Evolutionary conservation across 1,140 invertebrate species (phyloP), one percentile per base, ranked within the genome.

Genomic region (Palaemon carinicauda): DNA sequence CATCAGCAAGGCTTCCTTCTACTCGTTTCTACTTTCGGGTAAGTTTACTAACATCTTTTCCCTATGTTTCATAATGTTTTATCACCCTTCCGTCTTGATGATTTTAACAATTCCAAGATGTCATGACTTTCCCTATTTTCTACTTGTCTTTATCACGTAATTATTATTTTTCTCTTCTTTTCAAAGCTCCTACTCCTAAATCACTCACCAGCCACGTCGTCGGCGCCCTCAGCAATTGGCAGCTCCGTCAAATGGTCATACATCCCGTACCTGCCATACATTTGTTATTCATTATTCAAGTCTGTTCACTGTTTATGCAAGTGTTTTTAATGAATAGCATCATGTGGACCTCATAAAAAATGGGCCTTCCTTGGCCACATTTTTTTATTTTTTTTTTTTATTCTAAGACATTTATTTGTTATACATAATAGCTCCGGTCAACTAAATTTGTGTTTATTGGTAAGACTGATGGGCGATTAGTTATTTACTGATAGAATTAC

Each of bases 181-280:
- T 51, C 21, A 19, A 52, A n/a, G 41, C 51, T 54, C 29, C 52
- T 51, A 7, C 53, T 54, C 51, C 51, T 79, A 41, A 29, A 19
- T 53, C 51, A 15, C 56, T 81, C 21, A 87, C 86, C 86, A 81
- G 80, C 56, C 17, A 82, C 41, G 56, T 87, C 86, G 52, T 87
- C 86, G 1, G 80, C 31, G 2, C 53, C 71, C 14, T 87, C 86
- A 51, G 86, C 27, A 9, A 87, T 54, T 2, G 86, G 86, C 9
- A 87, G 79, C 7, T 87, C 86, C 7, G 71, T 52, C 51, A 87
- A 53, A 31, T 81, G 86, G n/a, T 87, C 86, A 65, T 87, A 87
- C 52, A 87, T 21, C 2, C 86, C 86, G 73, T 87, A 87, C 31
- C 86, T 87, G 86, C 5, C 31, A 69, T 69, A 69, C 24, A 27